Evolutionary conservation across 2,888 invertebrate species (phyloP), one percentile per base, ranked within the genome.

Genomic region (Argyresthia goedartella): DNA sequence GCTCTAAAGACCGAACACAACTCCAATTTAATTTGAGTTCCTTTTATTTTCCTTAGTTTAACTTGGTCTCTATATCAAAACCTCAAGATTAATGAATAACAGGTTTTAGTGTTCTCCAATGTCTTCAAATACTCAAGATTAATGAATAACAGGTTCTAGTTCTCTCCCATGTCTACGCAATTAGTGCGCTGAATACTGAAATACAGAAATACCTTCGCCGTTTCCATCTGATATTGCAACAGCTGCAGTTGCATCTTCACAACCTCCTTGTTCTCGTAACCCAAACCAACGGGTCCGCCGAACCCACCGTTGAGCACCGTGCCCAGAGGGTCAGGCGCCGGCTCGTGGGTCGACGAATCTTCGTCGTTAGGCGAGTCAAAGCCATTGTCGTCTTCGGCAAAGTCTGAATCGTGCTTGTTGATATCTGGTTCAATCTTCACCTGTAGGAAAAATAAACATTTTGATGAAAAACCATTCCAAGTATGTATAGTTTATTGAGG

Each of bases 171-270:
- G n/a, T n/a, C n/a, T n/a, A n/a, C n/a, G n/a, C n/a, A n/a, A n/a
- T n/a, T n/a, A n/a, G n/a, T n/a, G n/a, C n/a, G n/a, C n/a, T n/a
- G n/a, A n/a, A n/a, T n/a, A n/a, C n/a, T n/a, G n/a, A n/a, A n/a
- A n/a, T n/a, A n/a, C n/a, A n/a, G n/a, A n/a, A n/a, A n/a, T 25
- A 84, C 85, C 71, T 81, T 82, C 1, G 79, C 81, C 10, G 73
- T 84, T 62, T 84, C 82, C 59, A 84, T 58, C 67, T 82, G 69
- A 57, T 74, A 80, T 48, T 79, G 78, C 8, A 84, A 56, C 51
- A 86, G 56, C 51, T 85, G 73, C 34, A 69, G 55, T 62, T 81
- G 77, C 64, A 82, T 65, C 57, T 69, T 78, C 0, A 65, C 63
- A 1, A 72, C 58, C 57, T 80, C 77, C 56, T 71, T 75, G 55